Base-by-base conservation (phyloP, 2,113 vertebrate genomes). In the Phrynocephalus versicolor region DNA sequence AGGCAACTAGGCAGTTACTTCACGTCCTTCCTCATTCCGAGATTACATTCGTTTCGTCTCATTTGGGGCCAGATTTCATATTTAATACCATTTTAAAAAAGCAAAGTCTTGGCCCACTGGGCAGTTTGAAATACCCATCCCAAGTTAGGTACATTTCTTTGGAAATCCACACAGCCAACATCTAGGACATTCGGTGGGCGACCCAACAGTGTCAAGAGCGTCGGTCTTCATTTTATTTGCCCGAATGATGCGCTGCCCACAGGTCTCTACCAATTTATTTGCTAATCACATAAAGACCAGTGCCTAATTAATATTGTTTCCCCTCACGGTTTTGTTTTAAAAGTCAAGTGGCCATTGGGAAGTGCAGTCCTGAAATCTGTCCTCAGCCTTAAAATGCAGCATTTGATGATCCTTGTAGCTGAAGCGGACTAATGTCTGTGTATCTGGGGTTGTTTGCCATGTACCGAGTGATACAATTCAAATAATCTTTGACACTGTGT, bases 181-280 rank as follows among this genome's bases (percentile, higher is more conserved):
- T 76, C 73, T 41, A 84, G 10, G 4, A 69, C 3, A 88, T 77
- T 75, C n/a, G 30, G n/a, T 62, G 8, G 57, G 87, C 83, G n/a
- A 85, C 60, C 41, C 70, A 87, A 85, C 0, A 0, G 69, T 81
- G 57, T 62, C 55, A 9, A 41, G 37, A 85, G 82, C 30, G 82
- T 35, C 1, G 5, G 19, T 72, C 88, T 70, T 81, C 83, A 51
- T 71, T 94, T 93, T 92, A 91, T 94, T 94, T 85, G 8, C 84
- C 86, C 64, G 77, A 84, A 75, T 33, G 65, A 30, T 1, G 39
- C 41, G 74, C 77, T 84, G 81, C 14, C 16, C 41, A 79, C 3
- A 5, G 73, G 23, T 57, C 45, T 55, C 81, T 58, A 80, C 2
- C 35, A 72, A 1, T 0, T 67, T 37, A 64, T 1, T 3, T 74